Evolutionary conservation across 2,888 invertebrate species (phyloP).

Genomic region (Deilephila elpenor): DNA sequence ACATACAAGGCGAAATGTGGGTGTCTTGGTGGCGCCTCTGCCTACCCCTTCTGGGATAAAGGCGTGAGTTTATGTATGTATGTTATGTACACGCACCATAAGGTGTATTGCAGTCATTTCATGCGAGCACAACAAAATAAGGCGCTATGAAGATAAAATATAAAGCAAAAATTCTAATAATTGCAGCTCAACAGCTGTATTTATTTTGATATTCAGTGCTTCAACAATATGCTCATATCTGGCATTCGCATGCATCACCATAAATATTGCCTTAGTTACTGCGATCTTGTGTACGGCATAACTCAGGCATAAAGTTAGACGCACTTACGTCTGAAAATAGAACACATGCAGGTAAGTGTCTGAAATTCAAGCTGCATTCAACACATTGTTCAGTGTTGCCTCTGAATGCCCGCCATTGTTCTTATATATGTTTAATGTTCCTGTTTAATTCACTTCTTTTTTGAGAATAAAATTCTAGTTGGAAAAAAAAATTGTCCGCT

Average conservation of each 20-base stretch:
- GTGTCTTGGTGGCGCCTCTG: too few species aligned
- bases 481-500: neutral
- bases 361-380: conserved; percentile 12
- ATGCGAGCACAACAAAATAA: too few species aligned
- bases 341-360: conserved; percentile 16
- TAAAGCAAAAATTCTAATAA: too few species aligned
- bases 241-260: neutral
- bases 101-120: too few species aligned
- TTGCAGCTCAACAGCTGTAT: too few species aligned
- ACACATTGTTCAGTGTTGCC: neutral
- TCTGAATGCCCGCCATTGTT: neutral
- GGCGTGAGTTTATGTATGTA: too few species aligned
- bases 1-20: too few species aligned
- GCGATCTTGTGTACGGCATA: neutral
- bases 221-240: neutral
- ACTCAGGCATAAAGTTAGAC: conserved; percentile 2
- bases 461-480: neutral
- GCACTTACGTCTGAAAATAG: conserved; percentile 16
- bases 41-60: too few species aligned
- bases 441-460: neutral
- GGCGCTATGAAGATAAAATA: too few species aligned
- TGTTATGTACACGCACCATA: too few species aligned
- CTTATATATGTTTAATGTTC: neutral
- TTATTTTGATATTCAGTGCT: neutral
- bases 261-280: neutral